These are phyloP conservation scores for Pangasianodon gigas DNA, from an alignment of 2,113 vertebrate genomes.

Conservation along the genomic window DNA sequence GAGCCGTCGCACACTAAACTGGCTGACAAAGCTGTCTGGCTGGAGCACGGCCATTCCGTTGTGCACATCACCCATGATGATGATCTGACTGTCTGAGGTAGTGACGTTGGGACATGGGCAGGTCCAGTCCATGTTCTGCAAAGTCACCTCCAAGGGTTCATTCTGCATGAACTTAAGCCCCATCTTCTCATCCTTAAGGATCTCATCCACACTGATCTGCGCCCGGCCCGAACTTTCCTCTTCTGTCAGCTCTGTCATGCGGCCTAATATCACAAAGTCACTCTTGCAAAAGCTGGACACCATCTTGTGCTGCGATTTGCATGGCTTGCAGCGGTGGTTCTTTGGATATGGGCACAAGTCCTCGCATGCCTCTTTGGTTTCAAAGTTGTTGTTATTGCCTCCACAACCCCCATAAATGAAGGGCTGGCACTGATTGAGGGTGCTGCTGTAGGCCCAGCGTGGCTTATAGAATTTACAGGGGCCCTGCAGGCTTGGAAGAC, in stretches of 20 bases:
- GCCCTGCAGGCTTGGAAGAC: slow-evolving; percentile 85
- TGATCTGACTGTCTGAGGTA: slow-evolving; percentile 81
- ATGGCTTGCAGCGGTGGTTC: slow-evolving; percentile 84
- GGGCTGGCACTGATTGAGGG: slow-evolving; percentile 84
- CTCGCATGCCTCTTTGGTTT: slow-evolving; percentile 89
- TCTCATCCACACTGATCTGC: slow-evolving; percentile 88
- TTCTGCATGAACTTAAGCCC: slow-evolving; percentile 91
- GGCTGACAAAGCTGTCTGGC: slow-evolving; percentile 88
- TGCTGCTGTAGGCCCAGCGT: slow-evolving; percentile 89
- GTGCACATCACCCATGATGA: slow-evolving; percentile 91
- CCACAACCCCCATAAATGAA: slow-evolving; percentile 93
- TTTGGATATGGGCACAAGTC: slow-evolving; percentile 89
- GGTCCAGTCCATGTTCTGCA: slow-evolving; percentile 92
- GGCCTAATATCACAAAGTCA: slow-evolving; percentile 91
- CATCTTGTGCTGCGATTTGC: slow-evolving; percentile 88
- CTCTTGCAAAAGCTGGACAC: slow-evolving; percentile 95
- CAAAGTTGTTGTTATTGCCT: slow-evolving; percentile 96
- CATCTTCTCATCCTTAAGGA: slow-evolving; percentile 98
- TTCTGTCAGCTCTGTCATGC: slow-evolving; percentile 84
- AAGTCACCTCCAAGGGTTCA: slow-evolving; percentile 90
- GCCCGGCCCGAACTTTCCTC: slow-evolving; percentile 86
- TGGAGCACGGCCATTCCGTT: slow-evolving; percentile 91
- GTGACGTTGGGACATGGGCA: slow-evolving; percentile 98
- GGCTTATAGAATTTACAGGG: slow-evolving; percentile 91
- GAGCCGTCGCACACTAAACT: slow-evolving; percentile 80